Evolutionary conservation across 1,140 invertebrate species (phyloP), one percentile per base, ranked within the genome.

Genomic region (Forficula auricularia): DNA sequence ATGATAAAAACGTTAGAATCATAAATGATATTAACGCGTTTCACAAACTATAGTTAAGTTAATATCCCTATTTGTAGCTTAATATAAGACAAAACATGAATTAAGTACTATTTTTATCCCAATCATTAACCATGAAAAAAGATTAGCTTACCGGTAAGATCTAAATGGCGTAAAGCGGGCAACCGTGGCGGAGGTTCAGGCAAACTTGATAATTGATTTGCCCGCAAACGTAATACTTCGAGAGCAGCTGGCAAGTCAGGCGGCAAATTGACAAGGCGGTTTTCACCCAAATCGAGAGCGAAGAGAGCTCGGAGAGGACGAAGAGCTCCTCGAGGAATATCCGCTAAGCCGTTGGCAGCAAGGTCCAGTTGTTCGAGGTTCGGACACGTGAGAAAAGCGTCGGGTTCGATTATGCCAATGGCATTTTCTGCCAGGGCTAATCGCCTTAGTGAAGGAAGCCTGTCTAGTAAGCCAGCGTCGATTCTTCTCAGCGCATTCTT

Each of bases 361-460:
- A 88, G 62, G 58, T 87, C 85, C 0, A 88, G 55, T 41, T 79
- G 72, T 55, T 86, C 82, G 37, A 91, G 57, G 9, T 75, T 63
- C 2, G 74, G 71, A 19, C 75, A 79, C 39, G 71, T 68, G 3
- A 77, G 54, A 52, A 88, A 88, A 1, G 75, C 72, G 16, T 74
- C 72, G 0, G 79, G 73, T 44, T 82, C 79, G 35, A 89, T 61
- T 12, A 73, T 62, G 1, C 61, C 65, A 9, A 90, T 62, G 6
- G 73, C 66, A 56, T 91, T 91, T 44, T 73, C 69, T 50, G 81
- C 84, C 6, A 90, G 55, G 65, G 89, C 82, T 7, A 90, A 61
- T 46, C 76, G 69, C 43, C 79, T 58, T 30, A 92, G 59, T 2
- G 74, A 77, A 16, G 82, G 82, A 22, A 88, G 55, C 50, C 82